Evolutionary conservation across 2,113 vertebrate species (phyloP).

Genomic region (Monarcha castaneiventris): DNA sequence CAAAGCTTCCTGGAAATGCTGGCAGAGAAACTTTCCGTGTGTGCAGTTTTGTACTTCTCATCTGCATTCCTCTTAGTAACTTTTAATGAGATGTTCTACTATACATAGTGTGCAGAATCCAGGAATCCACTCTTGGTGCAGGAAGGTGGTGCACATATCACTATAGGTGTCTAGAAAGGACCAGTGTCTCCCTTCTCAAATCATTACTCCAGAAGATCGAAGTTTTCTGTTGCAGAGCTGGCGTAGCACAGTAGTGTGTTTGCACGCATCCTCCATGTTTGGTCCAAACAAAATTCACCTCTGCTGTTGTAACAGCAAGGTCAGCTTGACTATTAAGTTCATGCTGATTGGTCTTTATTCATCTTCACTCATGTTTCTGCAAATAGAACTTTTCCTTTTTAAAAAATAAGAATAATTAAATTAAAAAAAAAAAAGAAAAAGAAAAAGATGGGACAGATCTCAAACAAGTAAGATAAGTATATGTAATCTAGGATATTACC

Average conservation of each 20-base stretch:
- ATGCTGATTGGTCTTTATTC: not conserved
- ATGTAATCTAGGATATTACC: accelerated
- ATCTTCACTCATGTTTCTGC: not conserved
- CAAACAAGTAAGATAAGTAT: not conserved
- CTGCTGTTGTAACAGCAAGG: not conserved
- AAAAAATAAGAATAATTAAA: not conserved
- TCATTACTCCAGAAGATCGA: not conserved
- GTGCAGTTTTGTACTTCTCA: accelerated
- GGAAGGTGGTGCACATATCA: accelerated
- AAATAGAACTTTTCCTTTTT: not conserved
- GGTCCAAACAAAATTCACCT: not conserved
- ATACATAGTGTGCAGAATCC: not conserved
- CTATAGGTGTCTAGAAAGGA: accelerated
- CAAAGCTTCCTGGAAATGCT: not conserved
- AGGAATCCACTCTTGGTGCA: not conserved
- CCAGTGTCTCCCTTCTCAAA: not conserved
- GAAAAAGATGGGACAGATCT: accelerated
- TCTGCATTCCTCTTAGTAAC: not conserved
- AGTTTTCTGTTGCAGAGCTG: not conserved
- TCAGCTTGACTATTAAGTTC: not conserved
- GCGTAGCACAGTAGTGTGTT: not conserved
- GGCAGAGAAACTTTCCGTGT: not conserved
- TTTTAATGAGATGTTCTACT: not conserved
- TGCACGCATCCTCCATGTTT: not conserved
- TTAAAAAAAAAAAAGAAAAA: not conserved